Base-by-base conservation (phyloP, 1,140 invertebrate genomes). In the Trichonephila clavata region DNA sequence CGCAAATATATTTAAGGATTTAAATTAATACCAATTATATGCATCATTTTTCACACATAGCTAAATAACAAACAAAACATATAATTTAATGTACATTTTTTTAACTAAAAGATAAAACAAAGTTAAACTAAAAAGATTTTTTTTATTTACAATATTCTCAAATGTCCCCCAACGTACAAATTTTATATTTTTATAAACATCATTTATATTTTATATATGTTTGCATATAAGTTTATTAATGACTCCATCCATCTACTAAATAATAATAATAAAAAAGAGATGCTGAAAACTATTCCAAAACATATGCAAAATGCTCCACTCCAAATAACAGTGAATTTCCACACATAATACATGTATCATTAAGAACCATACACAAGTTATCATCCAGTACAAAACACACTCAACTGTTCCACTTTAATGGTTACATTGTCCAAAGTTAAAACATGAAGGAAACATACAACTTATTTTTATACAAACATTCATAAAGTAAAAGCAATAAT, bases 61-160 rank as follows among this genome's bases (percentile, higher is more conserved):
- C 32, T 4, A 39, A 39, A 39, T 39, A 39, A 32, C 32, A 32
- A 39, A 39, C 4, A 39, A 39, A 39, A 39, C 32, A 39, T 4
- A 3, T 39, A 39, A 39, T 39, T 0, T 39, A 39, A 39, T 39
- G 4, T 39, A 39, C 2, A 39, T 4, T 4, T 43, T 43, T 43
- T 43, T 43, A 2, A 43, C 43, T 13, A 50, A 50, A 50, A 50
- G 50, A 24, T 4, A 24, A 68, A 60, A 59, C 83, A 60, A 10
- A 84, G 0, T 14, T 84, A 84, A 84, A 84, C 83, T 84, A 84
- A 84, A 84, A 84, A 77, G 71, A 59, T 59, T 20, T 84, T 59
- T 20, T 84, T 84, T 84, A 84, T 84, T 84, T 84, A 84, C 83
- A 84, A 32, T 21, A 59, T 60, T 60, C 20, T 16, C 20, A 60